Conservation (phyloP, 2,888 invertebrate species). For the Synanthedon andrenaeformis region DNA sequence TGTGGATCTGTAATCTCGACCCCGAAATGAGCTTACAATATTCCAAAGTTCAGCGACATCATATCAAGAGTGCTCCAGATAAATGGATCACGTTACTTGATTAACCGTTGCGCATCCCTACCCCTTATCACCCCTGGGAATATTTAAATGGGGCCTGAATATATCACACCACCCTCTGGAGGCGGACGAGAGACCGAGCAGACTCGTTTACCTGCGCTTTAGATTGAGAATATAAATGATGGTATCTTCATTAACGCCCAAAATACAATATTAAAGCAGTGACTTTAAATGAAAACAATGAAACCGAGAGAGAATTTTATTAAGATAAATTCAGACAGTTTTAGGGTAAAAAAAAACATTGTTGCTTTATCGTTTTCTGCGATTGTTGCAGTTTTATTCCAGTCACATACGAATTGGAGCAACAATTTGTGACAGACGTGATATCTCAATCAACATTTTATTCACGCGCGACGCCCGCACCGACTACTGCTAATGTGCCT, state of each 20-base stretch:
- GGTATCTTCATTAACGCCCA: slow-evolving; percentile 47
- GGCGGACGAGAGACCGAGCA: slow-evolving; percentile 43
- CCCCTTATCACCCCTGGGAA: slow-evolving; percentile 66
- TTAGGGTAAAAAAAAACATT: neutral
- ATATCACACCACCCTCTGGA: slow-evolving; percentile 60
- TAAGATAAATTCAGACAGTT: neutral
- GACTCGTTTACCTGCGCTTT: slow-evolving; percentile 52
- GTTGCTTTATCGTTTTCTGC: slow-evolving; percentile 5
- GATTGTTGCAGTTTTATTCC: slow-evolving; percentile 26
- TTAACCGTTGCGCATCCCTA: slow-evolving; percentile 65
- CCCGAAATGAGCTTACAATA: slow-evolving; percentile 52
- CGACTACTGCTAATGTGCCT: slow-evolving; percentile 51
- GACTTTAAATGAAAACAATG: slow-evolving; percentile 15
- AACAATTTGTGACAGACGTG: slow-evolving; percentile 58
- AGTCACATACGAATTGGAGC: slow-evolving; percentile 55
- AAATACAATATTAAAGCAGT: slow-evolving; percentile 23
- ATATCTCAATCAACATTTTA: slow-evolving; percentile 56
- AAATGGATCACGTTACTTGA: slow-evolving; percentile 71
- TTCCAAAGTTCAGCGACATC: slow-evolving; percentile 58
- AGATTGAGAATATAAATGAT: slow-evolving; percentile 50
- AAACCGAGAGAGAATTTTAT: slow-evolving; percentile 6
- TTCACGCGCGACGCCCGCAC: slow-evolving; percentile 52
- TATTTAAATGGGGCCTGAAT: slow-evolving; percentile 67
- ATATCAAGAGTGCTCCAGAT: slow-evolving; percentile 66
- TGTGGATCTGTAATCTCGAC: slow-evolving; percentile 30